A percentile compares a stretch with the other conserved stretches of the same genome.
Conservation (phyloP, 2,888 invertebrate genomes). For the Hypolimnas misippus region DNA sequence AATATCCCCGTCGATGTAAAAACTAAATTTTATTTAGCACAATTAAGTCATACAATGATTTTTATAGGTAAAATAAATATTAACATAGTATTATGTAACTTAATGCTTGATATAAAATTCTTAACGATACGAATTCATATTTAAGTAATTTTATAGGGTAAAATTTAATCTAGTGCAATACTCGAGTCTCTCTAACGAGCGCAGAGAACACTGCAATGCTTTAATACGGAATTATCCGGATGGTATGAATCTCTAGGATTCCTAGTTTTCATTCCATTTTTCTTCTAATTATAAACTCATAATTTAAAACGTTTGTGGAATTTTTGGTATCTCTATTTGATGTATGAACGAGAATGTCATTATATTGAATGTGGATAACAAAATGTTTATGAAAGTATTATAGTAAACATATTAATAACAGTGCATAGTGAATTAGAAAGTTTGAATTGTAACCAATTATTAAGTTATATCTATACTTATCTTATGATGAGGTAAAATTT, state of each 20-base stretch:
- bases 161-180: conserved; percentile 9
- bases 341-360: not conserved
- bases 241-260: conserved; percentile 5
- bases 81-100: too few species aligned
- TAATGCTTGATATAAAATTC: conserved; percentile 3
- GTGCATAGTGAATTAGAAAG: too few species aligned
- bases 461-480: too few species aligned
- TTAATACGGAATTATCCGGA: conserved; percentile 11
- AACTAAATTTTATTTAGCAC: too few species aligned
- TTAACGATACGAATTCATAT: not conserved
- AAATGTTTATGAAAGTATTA: too few species aligned
- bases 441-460: too few species aligned
- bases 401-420: too few species aligned
- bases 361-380: too few species aligned
- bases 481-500: too few species aligned
- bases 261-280: conserved; percentile 1
- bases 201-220: conserved; percentile 8
- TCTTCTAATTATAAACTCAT: conserved; percentile 4
- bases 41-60: too few species aligned
- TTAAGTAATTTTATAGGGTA: conserved; percentile 1
- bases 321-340: not conserved
- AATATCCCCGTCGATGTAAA: too few species aligned
- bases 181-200: not conserved
- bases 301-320: not conserved
- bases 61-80: too few species aligned